Percentiles rank a stretch among this genome's conserved stretches.
These are phyloP conservation scores for Neoniphon sammara DNA, from an alignment of 2,797 vertebrate genomes.

Conservation along the genomic window DNA sequence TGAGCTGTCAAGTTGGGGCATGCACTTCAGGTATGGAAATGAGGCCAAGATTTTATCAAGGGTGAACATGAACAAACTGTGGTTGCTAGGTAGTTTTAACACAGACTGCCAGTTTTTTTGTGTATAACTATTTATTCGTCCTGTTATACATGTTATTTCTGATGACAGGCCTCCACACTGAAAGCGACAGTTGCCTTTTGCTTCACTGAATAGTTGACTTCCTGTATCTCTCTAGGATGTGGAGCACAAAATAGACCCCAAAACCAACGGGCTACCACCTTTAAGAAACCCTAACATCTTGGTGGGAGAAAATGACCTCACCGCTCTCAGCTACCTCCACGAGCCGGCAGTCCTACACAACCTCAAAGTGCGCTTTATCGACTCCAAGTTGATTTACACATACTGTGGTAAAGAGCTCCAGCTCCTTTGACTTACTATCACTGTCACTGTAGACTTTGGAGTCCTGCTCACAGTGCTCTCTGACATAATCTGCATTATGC, in stretches of 20 bases:
- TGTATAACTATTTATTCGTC: background rate
- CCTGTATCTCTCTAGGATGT: slow-evolving; percentile 82
- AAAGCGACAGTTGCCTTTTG: background rate
- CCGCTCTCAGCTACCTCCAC: slow-evolving; percentile 95
- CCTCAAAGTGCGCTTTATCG: slow-evolving; percentile 94
- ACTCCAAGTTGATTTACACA: slow-evolving; percentile 97
- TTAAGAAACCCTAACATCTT: slow-evolving; percentile 96
- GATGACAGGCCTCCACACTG: background rate
- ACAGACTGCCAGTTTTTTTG: background rate
- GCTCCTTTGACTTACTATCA: slow-evolving; percentile 67
- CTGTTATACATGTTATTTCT: background rate
- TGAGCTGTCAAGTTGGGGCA: slow-evolving; percentile 70
- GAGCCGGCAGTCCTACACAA: slow-evolving; percentile 97
- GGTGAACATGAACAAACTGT: slow-evolving; percentile 49
- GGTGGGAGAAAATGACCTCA: slow-evolving; percentile 97
- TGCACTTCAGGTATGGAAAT: slow-evolving; percentile 69
- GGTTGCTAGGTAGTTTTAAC: slow-evolving; percentile 9
- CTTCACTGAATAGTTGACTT: background rate
- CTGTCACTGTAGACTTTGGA: slow-evolving; percentile 80
- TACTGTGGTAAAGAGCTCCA: slow-evolving; percentile 91
- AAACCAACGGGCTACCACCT: slow-evolving; percentile 86
- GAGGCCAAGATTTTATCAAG: slow-evolving; percentile 56
- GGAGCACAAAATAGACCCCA: slow-evolving; percentile 86
- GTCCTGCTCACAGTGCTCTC: slow-evolving; percentile 44
- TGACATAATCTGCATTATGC: slow-evolving; percentile 56